These are phyloP conservation scores for Crocallis elinguaria DNA, from an alignment of 2,888 invertebrate species.

Conservation along the genomic window DNA sequence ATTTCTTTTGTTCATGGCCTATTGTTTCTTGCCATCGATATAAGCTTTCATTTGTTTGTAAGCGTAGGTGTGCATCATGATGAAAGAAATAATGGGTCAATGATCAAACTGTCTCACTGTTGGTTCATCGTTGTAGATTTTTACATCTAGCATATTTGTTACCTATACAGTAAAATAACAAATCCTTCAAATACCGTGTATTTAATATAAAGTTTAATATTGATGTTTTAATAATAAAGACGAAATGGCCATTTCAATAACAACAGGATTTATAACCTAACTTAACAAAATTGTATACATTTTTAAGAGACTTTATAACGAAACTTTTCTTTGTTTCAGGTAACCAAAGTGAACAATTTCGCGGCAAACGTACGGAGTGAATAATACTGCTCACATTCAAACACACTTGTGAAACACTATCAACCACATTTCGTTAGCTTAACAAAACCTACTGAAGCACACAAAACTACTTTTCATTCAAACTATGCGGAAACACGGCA, in stretches of 20 bases:
- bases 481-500: constrained; percentile 65
- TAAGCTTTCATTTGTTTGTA: background rate
- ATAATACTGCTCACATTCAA: constrained; percentile 46
- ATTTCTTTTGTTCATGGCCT: constrained; percentile 11
- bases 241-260: too few relatives aligned
- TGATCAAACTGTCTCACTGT: too few relatives aligned
- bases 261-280: too few relatives aligned
- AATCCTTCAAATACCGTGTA: too few relatives aligned
- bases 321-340: constrained; percentile 59
- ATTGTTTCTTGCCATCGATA: background rate
- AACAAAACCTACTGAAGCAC: constrained; percentile 58
- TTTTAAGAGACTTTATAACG: constrained; percentile 9
- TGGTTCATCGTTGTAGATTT: too few relatives aligned
- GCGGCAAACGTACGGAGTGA: constrained; percentile 52
- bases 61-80: background rate
- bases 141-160: too few relatives aligned
- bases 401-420: constrained; percentile 52
- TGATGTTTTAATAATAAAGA: too few relatives aligned
- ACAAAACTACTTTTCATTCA: constrained; percentile 69
- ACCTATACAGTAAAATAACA: too few relatives aligned
- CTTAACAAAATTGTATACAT: too few relatives aligned
- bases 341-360: constrained; percentile 48
- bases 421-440: constrained; percentile 62
- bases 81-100: background rate
- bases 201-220: too few relatives aligned